Conservation (phyloP, 2,113 vertebrate genomes). For the Lamprologus sp. region DNA sequence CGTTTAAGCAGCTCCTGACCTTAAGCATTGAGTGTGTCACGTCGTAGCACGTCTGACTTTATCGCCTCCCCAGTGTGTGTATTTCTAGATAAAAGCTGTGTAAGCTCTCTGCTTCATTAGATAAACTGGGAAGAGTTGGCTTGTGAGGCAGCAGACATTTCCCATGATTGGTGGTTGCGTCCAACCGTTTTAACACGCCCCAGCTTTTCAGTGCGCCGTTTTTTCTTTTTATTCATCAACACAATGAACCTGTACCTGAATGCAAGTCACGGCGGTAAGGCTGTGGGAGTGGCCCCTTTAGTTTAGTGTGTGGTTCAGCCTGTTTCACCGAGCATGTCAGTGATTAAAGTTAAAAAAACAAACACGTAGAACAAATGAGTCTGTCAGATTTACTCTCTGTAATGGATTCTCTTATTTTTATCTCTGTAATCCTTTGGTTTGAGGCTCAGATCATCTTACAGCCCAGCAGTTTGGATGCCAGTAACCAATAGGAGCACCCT, state of each 20-base stretch:
- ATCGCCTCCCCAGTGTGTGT: neutral
- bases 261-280: neutral
- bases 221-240: neutral
- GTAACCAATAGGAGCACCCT: neutral
- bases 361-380: neutral
- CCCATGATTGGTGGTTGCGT: neutral
- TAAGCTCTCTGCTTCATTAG: neutral
- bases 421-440: neutral
- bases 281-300: slow-evolving; percentile 1
- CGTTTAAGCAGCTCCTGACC: neutral
- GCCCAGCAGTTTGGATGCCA: neutral
- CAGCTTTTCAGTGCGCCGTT: neutral
- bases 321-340: neutral
- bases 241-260: neutral
- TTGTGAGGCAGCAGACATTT: neutral
- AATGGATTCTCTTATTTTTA: neutral
- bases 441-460: neutral
- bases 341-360: neutral
- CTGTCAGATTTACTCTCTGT: neutral
- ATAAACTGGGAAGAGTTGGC: neutral
- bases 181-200: neutral
- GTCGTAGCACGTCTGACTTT: neutral
- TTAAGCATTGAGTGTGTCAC: neutral
- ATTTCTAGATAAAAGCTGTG: neutral
- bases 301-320: slow-evolving; percentile 14